phyloP scores from a whole-genome alignment of 2,797 vertebrate species.

The Botia kubotai region DNA sequence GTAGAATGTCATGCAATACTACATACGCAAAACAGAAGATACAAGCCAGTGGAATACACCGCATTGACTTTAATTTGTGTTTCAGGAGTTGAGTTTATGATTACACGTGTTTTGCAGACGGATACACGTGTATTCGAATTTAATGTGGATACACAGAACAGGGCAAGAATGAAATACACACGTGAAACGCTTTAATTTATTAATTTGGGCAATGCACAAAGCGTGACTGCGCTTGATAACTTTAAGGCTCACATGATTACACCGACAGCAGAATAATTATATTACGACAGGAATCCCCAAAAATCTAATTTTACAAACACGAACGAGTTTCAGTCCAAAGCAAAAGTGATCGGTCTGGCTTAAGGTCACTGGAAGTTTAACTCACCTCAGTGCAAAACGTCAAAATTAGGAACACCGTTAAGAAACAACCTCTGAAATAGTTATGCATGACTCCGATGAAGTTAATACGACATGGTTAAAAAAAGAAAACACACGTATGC shows the following conservation, averaged over 20 bases:
- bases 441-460: constrained; percentile 84
- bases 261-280: constrained; percentile 45
- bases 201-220: background rate
- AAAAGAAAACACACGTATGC: constrained; percentile 58
- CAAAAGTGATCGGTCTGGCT: constrained; percentile 66
- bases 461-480: constrained; percentile 67
- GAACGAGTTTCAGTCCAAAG: no score
- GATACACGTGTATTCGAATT: background rate
- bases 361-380: constrained; percentile 56
- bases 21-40: background rate
- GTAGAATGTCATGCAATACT: background rate
- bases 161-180: constrained; percentile 7
- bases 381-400: constrained; percentile 83
- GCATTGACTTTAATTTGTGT: background rate
- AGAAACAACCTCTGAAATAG: constrained; percentile 71
- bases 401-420: constrained; percentile 76
- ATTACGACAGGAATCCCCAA: constrained; percentile 61
- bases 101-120: background rate
- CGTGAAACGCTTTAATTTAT: background rate
- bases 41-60: background rate
- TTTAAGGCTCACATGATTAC: constrained; percentile 64
- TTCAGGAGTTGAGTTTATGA: background rate
- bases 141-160: background rate
- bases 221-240: constrained; percentile 17
- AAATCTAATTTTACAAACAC: constrained; percentile 20